Conservation (phyloP, 2,888 invertebrate genomes). For the Euzetes globulus region DNA sequence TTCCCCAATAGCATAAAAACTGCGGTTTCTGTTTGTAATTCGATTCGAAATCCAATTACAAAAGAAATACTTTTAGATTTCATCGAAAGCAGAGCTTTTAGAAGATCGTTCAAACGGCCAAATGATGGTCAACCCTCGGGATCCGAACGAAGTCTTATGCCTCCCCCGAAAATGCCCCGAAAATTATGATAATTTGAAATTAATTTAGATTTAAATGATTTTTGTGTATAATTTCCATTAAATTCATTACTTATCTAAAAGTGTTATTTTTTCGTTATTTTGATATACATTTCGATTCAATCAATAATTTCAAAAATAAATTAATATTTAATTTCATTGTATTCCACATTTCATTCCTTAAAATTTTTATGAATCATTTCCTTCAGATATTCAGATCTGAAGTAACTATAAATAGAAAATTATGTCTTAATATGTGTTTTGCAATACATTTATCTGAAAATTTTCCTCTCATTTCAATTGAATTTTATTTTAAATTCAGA, state of each 20-base stretch:
- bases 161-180: conserved; percentile 26
- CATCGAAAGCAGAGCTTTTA: conserved; percentile 58
- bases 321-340: not conserved
- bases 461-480: not conserved
- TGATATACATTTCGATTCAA: not conserved
- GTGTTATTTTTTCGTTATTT: not conserved
- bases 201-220: not conserved
- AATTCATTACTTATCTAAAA: not conserved
- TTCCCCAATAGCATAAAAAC: conserved; percentile 33
- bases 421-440: not conserved
- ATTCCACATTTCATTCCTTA: not conserved
- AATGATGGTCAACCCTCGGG: not conserved
- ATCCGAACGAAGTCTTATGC: conserved; percentile 29
- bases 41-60: conserved; percentile 75
- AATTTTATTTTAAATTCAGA: not conserved
- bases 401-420: conserved; percentile 3
- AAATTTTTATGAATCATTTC: conserved; percentile 2
- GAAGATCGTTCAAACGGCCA: not conserved
- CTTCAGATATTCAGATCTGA: not conserved
- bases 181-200: not conserved
- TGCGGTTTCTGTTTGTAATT: conserved; percentile 65
- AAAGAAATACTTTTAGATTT: conserved; percentile 67
- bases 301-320: not conserved
- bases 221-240: not conserved
- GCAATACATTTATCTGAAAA: not conserved